These are phyloP conservation scores for Cryptocephalus moraei DNA, from an alignment of 2,888 invertebrate species.

Conservation along the genomic window DNA sequence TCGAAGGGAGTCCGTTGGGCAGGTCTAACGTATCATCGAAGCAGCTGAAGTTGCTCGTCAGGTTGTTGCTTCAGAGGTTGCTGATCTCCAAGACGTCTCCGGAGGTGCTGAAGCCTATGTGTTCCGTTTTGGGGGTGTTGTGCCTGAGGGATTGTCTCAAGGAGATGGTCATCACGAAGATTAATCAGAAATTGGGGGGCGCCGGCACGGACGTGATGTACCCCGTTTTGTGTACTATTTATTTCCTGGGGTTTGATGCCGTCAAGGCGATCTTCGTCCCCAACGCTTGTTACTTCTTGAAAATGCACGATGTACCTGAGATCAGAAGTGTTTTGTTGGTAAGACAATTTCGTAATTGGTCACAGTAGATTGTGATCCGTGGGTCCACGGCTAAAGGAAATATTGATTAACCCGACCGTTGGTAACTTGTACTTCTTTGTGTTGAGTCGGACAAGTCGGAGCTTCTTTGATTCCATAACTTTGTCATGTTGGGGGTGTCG, in stretches of 20 bases:
- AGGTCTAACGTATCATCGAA: constrained; percentile 47
- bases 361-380: too few relatives aligned
- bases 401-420: too few relatives aligned
- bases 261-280: constrained; percentile 26
- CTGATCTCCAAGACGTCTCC: constrained; percentile 22
- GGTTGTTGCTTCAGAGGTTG: constrained; percentile 30
- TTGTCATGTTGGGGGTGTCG: too few relatives aligned
- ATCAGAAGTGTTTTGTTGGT: constrained; percentile 6
- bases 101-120: constrained; percentile 29
- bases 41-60: constrained; percentile 36
- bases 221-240: constrained; percentile 26
- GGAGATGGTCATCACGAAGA: constrained; percentile 27
- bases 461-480: too few relatives aligned
- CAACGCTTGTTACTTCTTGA: constrained; percentile 18
- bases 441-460: too few relatives aligned
- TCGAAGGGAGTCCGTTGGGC: constrained; percentile 49
- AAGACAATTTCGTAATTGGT: background rate
- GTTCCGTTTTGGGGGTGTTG: constrained; percentile 27
- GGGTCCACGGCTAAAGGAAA: too few relatives aligned
- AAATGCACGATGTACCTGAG: constrained; percentile 12
- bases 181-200: constrained; percentile 25
- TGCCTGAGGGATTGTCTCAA: constrained; percentile 26
- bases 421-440: too few relatives aligned
- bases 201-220: constrained; percentile 20
- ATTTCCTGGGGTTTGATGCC: constrained; percentile 29